Conservation (phyloP, 1,140 invertebrate species). For the Rhagoletis pomonella region DNA sequence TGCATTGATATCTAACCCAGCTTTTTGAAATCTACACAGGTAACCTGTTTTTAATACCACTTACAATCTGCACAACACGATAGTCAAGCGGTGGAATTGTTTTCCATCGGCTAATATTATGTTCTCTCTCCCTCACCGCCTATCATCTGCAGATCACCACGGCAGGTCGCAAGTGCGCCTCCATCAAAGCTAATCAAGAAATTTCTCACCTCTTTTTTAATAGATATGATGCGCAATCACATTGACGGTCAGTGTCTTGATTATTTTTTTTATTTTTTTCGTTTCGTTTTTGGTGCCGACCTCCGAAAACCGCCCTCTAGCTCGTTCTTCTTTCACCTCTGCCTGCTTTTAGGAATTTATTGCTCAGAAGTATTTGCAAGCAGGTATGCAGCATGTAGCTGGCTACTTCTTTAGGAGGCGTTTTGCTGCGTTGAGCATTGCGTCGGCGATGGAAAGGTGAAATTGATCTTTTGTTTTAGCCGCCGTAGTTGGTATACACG, state of each 20-base stretch:
- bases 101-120: not conserved
- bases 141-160: not conserved
- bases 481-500: constrained; percentile 58
- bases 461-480: constrained; percentile 70
- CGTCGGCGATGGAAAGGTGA: constrained; percentile 63
- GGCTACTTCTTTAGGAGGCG: constrained; percentile 63
- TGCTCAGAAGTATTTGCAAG: not conserved
- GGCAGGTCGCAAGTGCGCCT: constrained; percentile 57
- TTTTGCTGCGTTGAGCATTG: constrained; percentile 69
- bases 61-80: not conserved
- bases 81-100: not conserved
- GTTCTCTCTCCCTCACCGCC: not conserved
- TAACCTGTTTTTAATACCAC: not conserved
- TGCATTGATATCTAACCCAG: constrained; percentile 38
- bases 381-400: not conserved
- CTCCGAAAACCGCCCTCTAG: constrained; percentile 22
- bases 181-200: constrained; percentile 74
- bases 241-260: constrained; percentile 24
- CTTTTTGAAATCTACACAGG: not conserved
- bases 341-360: not conserved
- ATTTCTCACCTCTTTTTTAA: constrained; percentile 74
- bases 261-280: not conserved
- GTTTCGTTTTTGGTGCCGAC: not conserved
- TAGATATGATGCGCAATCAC: constrained; percentile 60
- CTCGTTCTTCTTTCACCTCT: not conserved